These are phyloP conservation scores for Enteromius treurensis DNA, from an alignment of 2,797 vertebrate species.

Conservation along the genomic window DNA sequence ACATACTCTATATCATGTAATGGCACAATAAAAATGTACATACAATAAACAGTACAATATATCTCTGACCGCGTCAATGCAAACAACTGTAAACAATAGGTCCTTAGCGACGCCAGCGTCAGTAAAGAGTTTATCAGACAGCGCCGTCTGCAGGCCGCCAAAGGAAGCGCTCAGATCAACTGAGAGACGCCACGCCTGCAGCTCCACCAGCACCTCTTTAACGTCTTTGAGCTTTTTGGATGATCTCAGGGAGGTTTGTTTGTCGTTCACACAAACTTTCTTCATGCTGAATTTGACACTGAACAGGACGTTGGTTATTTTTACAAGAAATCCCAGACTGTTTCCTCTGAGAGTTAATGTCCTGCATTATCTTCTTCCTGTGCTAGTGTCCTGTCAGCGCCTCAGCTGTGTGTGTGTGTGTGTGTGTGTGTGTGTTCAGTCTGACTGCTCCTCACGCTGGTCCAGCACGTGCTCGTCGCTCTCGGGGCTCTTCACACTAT, in stretches of 20 bases:
- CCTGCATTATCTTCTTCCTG: background rate
- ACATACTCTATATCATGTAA: background rate
- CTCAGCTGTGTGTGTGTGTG: background rate
- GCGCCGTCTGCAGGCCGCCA: slow-evolving; percentile 42
- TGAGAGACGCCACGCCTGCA: background rate
- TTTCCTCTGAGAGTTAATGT: background rate
- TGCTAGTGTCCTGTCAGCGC: background rate
- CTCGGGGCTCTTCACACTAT: slow-evolving; percentile 91
- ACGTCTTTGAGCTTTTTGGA: background rate
- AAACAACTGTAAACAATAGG: slow-evolving; percentile 23
- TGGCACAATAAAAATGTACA: background rate
- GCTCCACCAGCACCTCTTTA: background rate
- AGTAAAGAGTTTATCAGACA: slow-evolving; percentile 14
- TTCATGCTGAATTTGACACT: background rate
- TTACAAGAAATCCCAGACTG: background rate
- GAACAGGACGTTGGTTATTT: background rate
- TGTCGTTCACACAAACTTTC: background rate
- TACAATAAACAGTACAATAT: slow-evolving; percentile 8
- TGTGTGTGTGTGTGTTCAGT: background rate
- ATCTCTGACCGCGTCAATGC: background rate
- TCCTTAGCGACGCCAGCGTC: slow-evolving; percentile 39
- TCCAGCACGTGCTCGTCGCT: slow-evolving; percentile 87
- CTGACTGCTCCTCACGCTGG: slow-evolving; percentile 70
- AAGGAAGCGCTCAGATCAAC: background rate
- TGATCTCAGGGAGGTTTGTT: background rate